These are phyloP conservation scores for Anguilla japonica DNA, from an alignment of 2,113 vertebrate genomes.

Conservation along the genomic window DNA sequence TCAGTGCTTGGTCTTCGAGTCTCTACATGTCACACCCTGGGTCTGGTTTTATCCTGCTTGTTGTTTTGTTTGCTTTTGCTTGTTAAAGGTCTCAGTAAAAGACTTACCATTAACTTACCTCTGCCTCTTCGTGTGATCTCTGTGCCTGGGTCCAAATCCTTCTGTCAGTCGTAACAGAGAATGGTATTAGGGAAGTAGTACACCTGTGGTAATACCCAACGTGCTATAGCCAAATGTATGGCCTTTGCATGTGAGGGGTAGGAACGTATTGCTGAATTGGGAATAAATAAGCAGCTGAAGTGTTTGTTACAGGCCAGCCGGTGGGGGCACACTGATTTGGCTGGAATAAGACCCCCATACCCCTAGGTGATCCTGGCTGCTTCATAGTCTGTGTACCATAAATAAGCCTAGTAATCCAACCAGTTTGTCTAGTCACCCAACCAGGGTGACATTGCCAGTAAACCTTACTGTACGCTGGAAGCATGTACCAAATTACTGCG, in stretches of 20 bases:
- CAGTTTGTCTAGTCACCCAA: not conserved
- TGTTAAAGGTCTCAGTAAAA: too few relatives aligned
- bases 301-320: not conserved
- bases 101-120: too few relatives aligned
- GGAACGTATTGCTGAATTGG: not conserved
- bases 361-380: not conserved
- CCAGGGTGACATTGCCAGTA: not conserved
- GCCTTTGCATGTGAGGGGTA: not conserved
- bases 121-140: too few relatives aligned
- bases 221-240: not conserved
- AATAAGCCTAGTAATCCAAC: not conserved
- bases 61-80: too few relatives aligned
- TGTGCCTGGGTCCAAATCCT: too few relatives aligned
- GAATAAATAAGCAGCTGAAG: not conserved
- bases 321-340: too few relatives aligned
- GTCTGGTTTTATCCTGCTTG: too few relatives aligned
- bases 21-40: too few relatives aligned
- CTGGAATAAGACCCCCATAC: too few relatives aligned
- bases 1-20: too few relatives aligned
- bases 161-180: not conserved
- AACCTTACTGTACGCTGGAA: not conserved
- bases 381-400: not conserved
- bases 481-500: not conserved
- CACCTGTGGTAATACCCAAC: not conserved
- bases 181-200: not conserved